These are phyloP conservation scores for Andrena fulva DNA, from an alignment of 2,888 invertebrate species.

Conservation along the genomic window DNA sequence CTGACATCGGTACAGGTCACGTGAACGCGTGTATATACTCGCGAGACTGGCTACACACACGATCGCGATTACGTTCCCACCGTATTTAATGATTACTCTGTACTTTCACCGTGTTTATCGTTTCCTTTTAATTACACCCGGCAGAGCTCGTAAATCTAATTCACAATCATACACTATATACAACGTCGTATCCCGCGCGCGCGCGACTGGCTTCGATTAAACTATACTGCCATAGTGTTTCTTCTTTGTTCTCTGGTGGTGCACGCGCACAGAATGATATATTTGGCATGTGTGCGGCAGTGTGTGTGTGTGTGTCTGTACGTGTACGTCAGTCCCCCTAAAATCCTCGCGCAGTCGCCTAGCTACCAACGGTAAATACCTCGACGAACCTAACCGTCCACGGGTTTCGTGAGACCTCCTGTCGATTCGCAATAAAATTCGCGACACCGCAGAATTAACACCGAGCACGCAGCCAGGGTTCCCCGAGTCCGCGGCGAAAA, in stretches of 20 bases:
- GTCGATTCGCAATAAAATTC: conserved; percentile 1
- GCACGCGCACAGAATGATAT: conserved; percentile 15
- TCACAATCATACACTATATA: conserved; percentile 78
- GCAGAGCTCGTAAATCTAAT: conserved; percentile 68
- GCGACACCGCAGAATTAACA: background rate
- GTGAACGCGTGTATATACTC: conserved; percentile 2
- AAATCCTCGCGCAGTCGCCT: conserved; percentile 12
- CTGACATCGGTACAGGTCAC: background rate
- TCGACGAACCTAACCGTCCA: background rate
- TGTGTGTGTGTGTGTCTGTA: background rate
- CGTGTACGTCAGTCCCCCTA: conserved; percentile 24
- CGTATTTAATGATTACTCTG: conserved; percentile 27
- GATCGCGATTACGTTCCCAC: conserved; percentile 7
- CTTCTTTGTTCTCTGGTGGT: background rate
- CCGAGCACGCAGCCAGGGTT: background rate
- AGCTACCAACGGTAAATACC: conserved; percentile 6
- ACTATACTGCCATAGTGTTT: conserved; percentile 62
- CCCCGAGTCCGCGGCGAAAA: too few relatives aligned
- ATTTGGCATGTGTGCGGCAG: conserved; percentile 2
- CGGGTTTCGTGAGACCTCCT: background rate
- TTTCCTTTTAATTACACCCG: conserved; percentile 60
- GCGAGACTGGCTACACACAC: conserved; percentile 7
- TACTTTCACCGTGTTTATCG: conserved; percentile 69
- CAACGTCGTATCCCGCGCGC: conserved; percentile 55
- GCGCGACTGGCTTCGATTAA: conserved; percentile 41